Evolutionary conservation across 2,888 invertebrate species (phyloP), one percentile per base, ranked within the genome.

Genomic region (Choristoneura rosaceana): DNA sequence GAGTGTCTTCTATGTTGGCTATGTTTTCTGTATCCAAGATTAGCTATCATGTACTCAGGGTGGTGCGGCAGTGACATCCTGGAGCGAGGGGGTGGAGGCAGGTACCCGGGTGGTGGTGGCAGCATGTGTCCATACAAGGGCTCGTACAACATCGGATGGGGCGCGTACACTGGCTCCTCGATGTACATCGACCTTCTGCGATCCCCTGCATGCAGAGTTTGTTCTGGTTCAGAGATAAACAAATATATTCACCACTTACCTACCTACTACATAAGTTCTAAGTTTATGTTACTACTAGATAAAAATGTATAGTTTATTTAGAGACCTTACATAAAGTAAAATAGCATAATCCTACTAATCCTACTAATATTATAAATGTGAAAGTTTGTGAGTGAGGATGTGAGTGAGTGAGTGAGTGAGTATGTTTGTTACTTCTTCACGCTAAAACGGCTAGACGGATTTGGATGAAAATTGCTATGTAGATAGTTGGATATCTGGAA

Each of bases 141-240:
- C 79, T 94, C 94, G 75, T 93, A 93, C 64, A 92, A 76, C 82
- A 90, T 86, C 1, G 90, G 91, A 73, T 90, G 90, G 0, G 90
- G 88, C 0, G 86, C 82, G 76, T 93, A 93, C 7, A 89, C 79
- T 7, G 91, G 90, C 69, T 94, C 93, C 73, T 93, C 93, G 45
- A 90, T 82, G 77, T 90, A 93, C 82, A 91, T 82, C 14, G 94
- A 94, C 75, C 90, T 85, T 81, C 93, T 85, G 74, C 92, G 88
- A 74, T 91, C 89, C 60, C 86, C 92, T 93, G 84, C 14, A 84
- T 87, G 76, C 3, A n/a, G 62, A 62, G 38, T 61, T 43, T 0
- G 61, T 12, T 41, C 14, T 43, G 15, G 43, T 43, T 43, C 43
- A 17, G 17, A 43, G 43, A 12, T 43, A 55, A 17, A 17, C 1